Conservation (phyloP, 2,113 vertebrate genomes). For the Myiagra hebetior region DNA sequence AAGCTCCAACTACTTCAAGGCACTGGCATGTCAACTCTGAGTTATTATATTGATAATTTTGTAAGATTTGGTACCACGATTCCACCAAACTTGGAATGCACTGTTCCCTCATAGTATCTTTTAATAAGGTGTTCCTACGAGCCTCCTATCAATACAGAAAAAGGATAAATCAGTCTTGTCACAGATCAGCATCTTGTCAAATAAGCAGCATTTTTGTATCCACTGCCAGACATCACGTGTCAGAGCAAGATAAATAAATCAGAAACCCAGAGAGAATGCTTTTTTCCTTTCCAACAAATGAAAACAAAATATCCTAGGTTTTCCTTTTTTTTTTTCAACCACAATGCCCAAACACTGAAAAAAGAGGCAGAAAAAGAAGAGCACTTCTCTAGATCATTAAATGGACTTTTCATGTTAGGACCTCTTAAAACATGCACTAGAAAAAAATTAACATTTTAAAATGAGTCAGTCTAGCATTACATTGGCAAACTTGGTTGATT, state of each 20-base stretch:
- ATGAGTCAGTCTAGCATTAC: background rate
- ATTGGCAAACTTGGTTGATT: background rate
- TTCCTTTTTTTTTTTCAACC: background rate
- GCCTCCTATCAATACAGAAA: constrained; percentile 78
- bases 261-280: background rate
- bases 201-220: background rate
- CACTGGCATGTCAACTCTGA: constrained; percentile 97
- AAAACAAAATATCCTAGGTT: background rate
- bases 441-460: background rate
- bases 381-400: background rate
- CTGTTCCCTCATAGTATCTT: constrained; percentile 94
- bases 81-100: constrained; percentile 96
- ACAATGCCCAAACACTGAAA: background rate
- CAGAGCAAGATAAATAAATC: background rate
- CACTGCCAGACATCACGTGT: background rate
- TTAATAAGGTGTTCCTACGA: constrained; percentile 92
- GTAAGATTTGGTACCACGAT: constrained; percentile 98
- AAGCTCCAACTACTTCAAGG: constrained; percentile 97
- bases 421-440: background rate
- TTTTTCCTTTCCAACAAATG: background rate
- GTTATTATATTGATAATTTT: constrained; percentile 90
- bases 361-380: background rate
- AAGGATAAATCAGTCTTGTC: background rate
- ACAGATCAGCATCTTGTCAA: background rate
- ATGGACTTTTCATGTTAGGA: background rate